phyloP scores from a whole-genome alignment of 2,797 vertebrate genomes.

The Melanotaenia parkinsoni region DNA sequence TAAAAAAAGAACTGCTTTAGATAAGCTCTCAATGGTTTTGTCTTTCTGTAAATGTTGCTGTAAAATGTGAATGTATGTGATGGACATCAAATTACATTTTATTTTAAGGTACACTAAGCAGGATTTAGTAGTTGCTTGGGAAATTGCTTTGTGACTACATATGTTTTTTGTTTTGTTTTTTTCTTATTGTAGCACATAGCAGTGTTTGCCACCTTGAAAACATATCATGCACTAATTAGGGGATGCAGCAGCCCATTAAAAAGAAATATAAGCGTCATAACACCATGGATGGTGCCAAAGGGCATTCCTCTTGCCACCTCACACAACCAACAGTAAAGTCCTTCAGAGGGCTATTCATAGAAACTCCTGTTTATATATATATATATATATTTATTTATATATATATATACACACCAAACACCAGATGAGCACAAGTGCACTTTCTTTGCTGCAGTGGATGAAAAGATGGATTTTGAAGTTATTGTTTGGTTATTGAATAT shows the following conservation, averaged over 20 bases:
- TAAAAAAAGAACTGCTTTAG: constrained; percentile 17
- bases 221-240: constrained; percentile 14
- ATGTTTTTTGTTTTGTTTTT: background rate
- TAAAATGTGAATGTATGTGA: constrained; percentile 35
- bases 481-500: no score
- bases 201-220: constrained; percentile 7
- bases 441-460: constrained; percentile 21
- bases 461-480: background rate
- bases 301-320: no score
- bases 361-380: no score
- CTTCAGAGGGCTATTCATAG: no score
- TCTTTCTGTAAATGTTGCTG: constrained; percentile 23
- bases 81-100: background rate
- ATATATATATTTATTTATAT: no score
- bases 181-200: constrained; percentile 5
- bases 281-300: background rate
- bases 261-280: constrained; percentile 1
- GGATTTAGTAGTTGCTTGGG: constrained; percentile 3
- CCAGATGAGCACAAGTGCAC: constrained; percentile 29
- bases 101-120: constrained; percentile 9
- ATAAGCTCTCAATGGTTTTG: constrained; percentile 10
- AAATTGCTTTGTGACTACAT: background rate
- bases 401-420: background rate
- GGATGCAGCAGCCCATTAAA: background rate
- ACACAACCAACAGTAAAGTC: no score